Conservation (phyloP, 1,140 invertebrate species). For the Sycobia sp. region DNA sequence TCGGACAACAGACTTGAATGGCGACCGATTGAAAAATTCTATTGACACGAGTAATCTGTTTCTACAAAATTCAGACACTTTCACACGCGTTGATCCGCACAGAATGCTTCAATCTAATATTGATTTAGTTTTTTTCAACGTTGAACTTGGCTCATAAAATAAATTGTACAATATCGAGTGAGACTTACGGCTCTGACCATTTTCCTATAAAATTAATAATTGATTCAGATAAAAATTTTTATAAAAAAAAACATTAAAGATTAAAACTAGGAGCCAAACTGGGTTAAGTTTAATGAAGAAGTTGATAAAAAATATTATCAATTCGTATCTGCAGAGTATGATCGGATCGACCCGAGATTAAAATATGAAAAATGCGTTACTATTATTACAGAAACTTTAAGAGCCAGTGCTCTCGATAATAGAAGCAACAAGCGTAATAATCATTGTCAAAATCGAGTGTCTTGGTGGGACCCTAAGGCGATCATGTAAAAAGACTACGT, state of each 20-base stretch:
- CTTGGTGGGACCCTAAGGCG: not conserved
- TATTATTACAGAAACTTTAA: not conserved
- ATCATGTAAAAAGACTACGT: too few species aligned
- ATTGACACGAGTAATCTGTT: not conserved
- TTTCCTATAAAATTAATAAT: conserved; percentile 42
- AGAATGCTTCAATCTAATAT: not conserved
- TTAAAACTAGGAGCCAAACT: not conserved
- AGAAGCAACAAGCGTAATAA: not conserved
- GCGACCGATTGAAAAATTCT: not conserved
- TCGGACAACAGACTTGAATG: not conserved
- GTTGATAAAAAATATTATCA: not conserved
- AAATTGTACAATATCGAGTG: conserved; percentile 39
- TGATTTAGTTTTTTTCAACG: conserved; percentile 32
- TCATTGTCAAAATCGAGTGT: not conserved
- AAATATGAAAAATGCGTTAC: not conserved
- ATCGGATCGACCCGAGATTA: too few species aligned
- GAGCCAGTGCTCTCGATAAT: too few species aligned
- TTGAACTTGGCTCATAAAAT: conserved; percentile 37
- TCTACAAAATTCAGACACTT: not conserved
- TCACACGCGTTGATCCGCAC: not conserved
- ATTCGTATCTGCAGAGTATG: not conserved
- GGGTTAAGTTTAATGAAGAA: not conserved
- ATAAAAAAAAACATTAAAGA: conserved; percentile 13
- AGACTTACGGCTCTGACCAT: conserved; percentile 46
- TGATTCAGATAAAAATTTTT: conserved; percentile 32